A percentile compares a stretch with the other conserved stretches of the same genome.
Evolutionary conservation across 2,113 vertebrate species (phyloP).

Genomic region (Thunnus thynnus): DNA sequence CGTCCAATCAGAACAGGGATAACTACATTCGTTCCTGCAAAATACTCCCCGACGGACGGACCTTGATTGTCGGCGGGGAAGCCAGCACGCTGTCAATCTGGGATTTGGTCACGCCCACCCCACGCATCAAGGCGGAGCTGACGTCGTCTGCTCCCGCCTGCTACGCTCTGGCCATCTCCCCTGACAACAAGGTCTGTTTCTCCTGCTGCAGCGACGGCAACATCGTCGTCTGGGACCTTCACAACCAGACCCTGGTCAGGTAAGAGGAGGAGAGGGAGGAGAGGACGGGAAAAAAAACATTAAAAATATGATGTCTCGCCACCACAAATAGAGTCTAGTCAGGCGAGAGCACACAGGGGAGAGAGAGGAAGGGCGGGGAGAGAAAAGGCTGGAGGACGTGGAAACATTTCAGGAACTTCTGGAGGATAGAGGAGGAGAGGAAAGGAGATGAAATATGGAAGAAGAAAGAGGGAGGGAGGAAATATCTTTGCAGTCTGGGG

Average conservation of each 20-base stretch:
- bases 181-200: constrained; percentile 92
- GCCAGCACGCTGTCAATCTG: constrained; percentile 89
- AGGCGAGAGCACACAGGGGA: background rate
- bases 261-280: constrained; percentile 47
- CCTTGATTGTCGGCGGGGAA: constrained; percentile 87
- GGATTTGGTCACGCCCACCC: constrained; percentile 88
- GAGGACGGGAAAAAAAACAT: background rate
- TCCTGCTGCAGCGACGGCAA: constrained; percentile 92
- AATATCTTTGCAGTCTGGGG: constrained; percentile 15
- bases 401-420: constrained; percentile 37
- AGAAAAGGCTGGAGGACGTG: constrained; percentile 5
- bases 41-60: constrained; percentile 87
- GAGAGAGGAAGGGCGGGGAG: background rate
- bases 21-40: constrained; percentile 91
- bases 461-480: background rate
- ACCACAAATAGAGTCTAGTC: constrained; percentile 17
- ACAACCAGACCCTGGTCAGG: constrained; percentile 90
- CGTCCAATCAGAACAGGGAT: constrained; percentile 85
- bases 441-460: background rate
- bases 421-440: background rate
- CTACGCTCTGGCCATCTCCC: constrained; percentile 91
- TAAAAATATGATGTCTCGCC: background rate
- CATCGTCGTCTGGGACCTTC: constrained; percentile 91
- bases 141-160: constrained; percentile 90
- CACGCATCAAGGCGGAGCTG: constrained; percentile 91